phyloP scores from a whole-genome alignment of 2,888 invertebrate species.

The Drosophila barbarae region DNA sequence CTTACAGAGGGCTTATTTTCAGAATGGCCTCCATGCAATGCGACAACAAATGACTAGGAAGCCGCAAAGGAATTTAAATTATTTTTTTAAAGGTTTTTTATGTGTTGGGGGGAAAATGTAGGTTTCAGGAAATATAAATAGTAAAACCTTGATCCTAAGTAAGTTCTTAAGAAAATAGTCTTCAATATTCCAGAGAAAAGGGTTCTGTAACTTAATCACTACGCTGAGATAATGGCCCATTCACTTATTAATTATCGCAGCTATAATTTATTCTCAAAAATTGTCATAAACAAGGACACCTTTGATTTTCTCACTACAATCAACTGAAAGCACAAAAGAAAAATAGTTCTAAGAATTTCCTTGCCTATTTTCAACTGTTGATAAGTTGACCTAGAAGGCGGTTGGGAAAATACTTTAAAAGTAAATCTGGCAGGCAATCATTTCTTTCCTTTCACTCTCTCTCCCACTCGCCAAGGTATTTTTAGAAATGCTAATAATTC shows the following conservation, averaged over 20 bases:
- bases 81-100: neutral
- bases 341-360: conserved; percentile 1
- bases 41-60: neutral
- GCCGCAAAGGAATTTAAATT: neutral
- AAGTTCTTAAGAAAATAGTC: neutral
- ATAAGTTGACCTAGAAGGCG: conserved; percentile 3
- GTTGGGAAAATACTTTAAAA: conserved; percentile 1
- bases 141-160: too few relatives aligned
- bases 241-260: neutral
- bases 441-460: neutral
- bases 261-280: too few relatives aligned
- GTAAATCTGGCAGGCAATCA: conserved; percentile 9
- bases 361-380: conserved; percentile 3
- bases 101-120: neutral
- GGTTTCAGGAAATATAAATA: too few relatives aligned
- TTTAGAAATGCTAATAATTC: conserved; percentile 58
- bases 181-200: neutral
- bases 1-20: conserved; percentile 4
- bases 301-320: neutral
- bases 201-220: neutral
- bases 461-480: conserved; percentile 42
- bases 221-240: neutral
- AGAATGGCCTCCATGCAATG: conserved; percentile 1
- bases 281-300: neutral
- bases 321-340: neutral